Percentiles rank a stretch among this genome's conserved stretches.
phyloP scores from a whole-genome alignment of 1,140 invertebrate species.

The Drosophila busckii region DNA sequence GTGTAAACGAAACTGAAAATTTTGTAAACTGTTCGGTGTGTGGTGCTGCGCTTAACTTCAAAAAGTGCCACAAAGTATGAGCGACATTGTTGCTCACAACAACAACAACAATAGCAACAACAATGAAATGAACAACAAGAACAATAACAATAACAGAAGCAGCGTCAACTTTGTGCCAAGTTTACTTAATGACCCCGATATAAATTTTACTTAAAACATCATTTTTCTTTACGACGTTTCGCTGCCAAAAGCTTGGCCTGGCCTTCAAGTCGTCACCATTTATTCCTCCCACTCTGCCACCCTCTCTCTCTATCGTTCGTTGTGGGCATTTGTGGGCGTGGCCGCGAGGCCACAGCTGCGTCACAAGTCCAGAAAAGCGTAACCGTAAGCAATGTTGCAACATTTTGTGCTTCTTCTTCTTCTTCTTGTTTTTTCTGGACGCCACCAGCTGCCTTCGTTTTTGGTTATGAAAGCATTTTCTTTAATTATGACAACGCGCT shows the following conservation, averaged over 20 bases:
- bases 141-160: slow-evolving; percentile 33
- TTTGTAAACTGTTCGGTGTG: slow-evolving; percentile 15
- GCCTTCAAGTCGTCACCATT: slow-evolving; percentile 24
- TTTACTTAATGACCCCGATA: slow-evolving; percentile 76
- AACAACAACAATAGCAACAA: slow-evolving; percentile 2
- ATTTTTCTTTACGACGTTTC: slow-evolving; percentile 75
- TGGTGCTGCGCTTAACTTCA: slow-evolving; percentile 43
- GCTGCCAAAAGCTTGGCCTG: slow-evolving; percentile 37
- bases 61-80: slow-evolving; percentile 66
- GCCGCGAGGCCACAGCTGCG: slow-evolving; percentile 27
- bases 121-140: slow-evolving; percentile 22
- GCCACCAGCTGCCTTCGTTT: slow-evolving; percentile 25
- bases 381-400: no score
- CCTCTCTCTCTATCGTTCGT: no score
- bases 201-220: slow-evolving; percentile 77
- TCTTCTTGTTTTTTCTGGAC: no score
- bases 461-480: slow-evolving; percentile 37
- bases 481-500: slow-evolving; percentile 35
- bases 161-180: slow-evolving; percentile 73
- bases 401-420: no score
- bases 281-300: no score
- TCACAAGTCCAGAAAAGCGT: slow-evolving; percentile 6
- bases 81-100: slow-evolving; percentile 62
- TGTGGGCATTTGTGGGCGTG: no score
- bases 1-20: no score